A percentile compares a stretch with the other conserved stretches of the same genome.
Conservation (phyloP, 2,797 vertebrate species). For the Epinephelus coioides region DNA sequence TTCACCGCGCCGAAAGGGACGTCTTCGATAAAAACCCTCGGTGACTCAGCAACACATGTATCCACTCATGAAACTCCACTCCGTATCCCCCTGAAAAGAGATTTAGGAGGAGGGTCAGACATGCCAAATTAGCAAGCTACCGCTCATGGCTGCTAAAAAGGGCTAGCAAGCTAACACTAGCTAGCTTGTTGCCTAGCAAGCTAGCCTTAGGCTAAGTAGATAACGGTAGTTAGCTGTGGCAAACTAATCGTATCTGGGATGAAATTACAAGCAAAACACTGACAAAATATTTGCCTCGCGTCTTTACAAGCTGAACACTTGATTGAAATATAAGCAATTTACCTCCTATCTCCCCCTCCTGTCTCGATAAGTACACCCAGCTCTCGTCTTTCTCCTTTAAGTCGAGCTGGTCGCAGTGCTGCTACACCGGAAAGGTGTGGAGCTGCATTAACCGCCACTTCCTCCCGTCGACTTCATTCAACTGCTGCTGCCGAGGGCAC, state of each 20-base stretch:
- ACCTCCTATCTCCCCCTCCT: conserved; percentile 69
- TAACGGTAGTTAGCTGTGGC: conserved; percentile 66
- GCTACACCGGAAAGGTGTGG: conserved; percentile 89
- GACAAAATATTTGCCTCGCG: not conserved
- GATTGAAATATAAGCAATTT: conserved; percentile 43
- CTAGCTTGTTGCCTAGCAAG: conserved; percentile 64
- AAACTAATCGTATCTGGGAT: conserved; percentile 49
- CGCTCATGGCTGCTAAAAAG: conserved; percentile 71
- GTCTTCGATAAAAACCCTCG: conserved; percentile 31
- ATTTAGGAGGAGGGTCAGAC: conserved; percentile 84
- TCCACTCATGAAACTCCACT: conserved; percentile 71
- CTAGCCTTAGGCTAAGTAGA: conserved; percentile 74
- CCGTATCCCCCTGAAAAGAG: conserved; percentile 82
- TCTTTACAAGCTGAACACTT: not conserved
- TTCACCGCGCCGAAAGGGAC: conserved; percentile 28
- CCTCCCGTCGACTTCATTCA: conserved; percentile 76
- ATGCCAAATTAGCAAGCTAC: conserved; percentile 76
- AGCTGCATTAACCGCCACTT: conserved; percentile 85
- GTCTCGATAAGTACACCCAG: conserved; percentile 69
- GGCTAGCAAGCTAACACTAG: conserved; percentile 69
- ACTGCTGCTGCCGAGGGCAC: conserved; percentile 13
- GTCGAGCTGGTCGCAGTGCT: conserved; percentile 78
- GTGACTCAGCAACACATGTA: conserved; percentile 70
- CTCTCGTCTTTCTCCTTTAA: conserved; percentile 78
- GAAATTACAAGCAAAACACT: not conserved